Evolutionary conservation across 2,797 vertebrate species (phyloP).

Genomic region (Silurus lanzhouensis): DNA sequence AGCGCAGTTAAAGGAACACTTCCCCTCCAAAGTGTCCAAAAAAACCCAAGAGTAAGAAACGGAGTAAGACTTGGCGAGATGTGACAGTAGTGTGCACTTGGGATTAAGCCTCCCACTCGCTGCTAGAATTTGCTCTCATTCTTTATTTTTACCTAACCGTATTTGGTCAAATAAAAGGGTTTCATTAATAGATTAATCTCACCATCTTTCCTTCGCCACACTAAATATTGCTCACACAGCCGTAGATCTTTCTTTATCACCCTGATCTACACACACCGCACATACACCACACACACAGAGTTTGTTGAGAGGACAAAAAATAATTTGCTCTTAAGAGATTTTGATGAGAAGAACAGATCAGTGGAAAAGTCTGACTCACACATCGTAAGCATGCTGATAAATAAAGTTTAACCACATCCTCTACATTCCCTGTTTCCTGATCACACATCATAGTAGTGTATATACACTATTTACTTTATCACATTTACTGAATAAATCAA

Average conservation of each 20-base stretch:
- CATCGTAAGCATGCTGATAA: background rate
- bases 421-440: slow-evolving; percentile 8
- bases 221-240: background rate
- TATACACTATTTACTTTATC: no score
- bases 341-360: slow-evolving; percentile 45
- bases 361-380: slow-evolving; percentile 38
- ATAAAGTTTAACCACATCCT: slow-evolving; percentile 38
- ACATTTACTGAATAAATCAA: background rate
- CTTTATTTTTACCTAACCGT: background rate
- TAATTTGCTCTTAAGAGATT: slow-evolving; percentile 16
- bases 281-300: slow-evolving; percentile 13
- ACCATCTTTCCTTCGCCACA: background rate
- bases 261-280: background rate
- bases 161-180: background rate
- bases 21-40: slow-evolving; percentile 1
- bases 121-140: background rate
- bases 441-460: background rate
- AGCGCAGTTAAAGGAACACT: slow-evolving; percentile 19
- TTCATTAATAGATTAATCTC: slow-evolving; percentile 7
- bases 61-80: background rate
- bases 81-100: background rate
- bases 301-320: slow-evolving; percentile 5
- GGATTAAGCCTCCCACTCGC: background rate
- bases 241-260: background rate
- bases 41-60: slow-evolving; percentile 11